These are phyloP conservation scores for Vidua chalybeata DNA, from an alignment of 2,113 vertebrate genomes.

Conservation along the genomic window DNA sequence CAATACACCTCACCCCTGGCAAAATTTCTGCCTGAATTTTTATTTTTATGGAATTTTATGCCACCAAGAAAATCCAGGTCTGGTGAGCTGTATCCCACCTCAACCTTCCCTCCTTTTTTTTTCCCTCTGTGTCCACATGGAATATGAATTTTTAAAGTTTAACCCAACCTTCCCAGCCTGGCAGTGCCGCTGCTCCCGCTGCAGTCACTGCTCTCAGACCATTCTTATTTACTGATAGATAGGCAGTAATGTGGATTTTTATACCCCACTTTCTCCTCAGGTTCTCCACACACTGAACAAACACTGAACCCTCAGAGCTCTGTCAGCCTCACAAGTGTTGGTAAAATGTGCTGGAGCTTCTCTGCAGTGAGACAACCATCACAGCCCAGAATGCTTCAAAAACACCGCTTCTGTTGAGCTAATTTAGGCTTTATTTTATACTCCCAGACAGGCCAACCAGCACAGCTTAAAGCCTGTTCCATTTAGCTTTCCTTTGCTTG, in stretches of 20 bases:
- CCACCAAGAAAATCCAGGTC: not conserved
- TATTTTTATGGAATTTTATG: not conserved
- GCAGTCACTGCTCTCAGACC: not conserved
- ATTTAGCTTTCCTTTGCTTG: not conserved
- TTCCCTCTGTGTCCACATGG: not conserved
- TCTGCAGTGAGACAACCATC: not conserved
- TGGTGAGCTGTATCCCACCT: not conserved
- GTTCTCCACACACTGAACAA: not conserved
- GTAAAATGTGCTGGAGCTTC: not conserved
- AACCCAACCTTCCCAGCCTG: too few species aligned
- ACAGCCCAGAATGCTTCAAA: too few species aligned
- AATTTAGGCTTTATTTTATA: not conserved
- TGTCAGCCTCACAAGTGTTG: not conserved
- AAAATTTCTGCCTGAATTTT: not conserved
- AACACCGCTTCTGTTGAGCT: rapidly evolving
- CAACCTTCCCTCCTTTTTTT: not conserved
- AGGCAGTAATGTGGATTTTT: not conserved
- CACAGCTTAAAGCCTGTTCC: not conserved
- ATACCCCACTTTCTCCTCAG: not conserved
- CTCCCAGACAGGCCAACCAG: not conserved
- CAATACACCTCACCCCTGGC: not conserved
- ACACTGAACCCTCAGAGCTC: not conserved
- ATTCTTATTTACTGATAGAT: rapidly evolving
- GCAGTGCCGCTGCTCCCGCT: not conserved
- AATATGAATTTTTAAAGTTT: not conserved